phyloP scores from a whole-genome alignment of 2,113 vertebrate genomes.

The Rhinolophus sinicus region DNA sequence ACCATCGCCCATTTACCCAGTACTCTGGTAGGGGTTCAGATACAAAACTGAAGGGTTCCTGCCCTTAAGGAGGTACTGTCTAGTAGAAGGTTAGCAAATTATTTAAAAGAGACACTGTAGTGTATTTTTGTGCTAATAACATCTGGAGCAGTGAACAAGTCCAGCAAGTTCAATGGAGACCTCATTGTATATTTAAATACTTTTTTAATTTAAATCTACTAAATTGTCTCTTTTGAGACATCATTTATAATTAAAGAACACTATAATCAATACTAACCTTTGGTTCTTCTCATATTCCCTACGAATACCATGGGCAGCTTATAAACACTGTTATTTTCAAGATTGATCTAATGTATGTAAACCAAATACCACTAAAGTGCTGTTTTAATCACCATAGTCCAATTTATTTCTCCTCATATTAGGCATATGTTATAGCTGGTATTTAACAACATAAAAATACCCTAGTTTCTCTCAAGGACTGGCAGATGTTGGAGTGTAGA shows the following conservation, averaged over 20 bases:
- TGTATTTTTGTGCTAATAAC: conserved; percentile 7
- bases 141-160: conserved; percentile 16
- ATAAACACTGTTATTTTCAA: conserved; percentile 18
- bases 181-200: conserved; percentile 45
- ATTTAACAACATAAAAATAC: not conserved
- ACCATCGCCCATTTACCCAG: not conserved
- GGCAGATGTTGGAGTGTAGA: not conserved
- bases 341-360: not conserved
- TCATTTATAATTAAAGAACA: conserved; percentile 26
- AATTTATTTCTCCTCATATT: not conserved
- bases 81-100: not conserved
- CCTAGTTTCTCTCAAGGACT: not conserved
- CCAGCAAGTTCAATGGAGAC: not conserved
- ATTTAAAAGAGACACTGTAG: not conserved
- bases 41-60: not conserved
- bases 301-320: not conserved
- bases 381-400: not conserved
- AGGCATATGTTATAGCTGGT: not conserved
- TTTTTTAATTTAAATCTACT: conserved; percentile 17
- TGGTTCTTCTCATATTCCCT: not conserved
- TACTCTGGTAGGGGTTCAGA: not conserved
- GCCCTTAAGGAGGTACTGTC: not conserved
- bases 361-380: not conserved
- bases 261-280: not conserved
- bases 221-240: not conserved